Evolutionary conservation across 2,797 vertebrate genomes (phyloP), one percentile per base, ranked within the genome.

Genomic region (Diglossa cyanea): DNA sequence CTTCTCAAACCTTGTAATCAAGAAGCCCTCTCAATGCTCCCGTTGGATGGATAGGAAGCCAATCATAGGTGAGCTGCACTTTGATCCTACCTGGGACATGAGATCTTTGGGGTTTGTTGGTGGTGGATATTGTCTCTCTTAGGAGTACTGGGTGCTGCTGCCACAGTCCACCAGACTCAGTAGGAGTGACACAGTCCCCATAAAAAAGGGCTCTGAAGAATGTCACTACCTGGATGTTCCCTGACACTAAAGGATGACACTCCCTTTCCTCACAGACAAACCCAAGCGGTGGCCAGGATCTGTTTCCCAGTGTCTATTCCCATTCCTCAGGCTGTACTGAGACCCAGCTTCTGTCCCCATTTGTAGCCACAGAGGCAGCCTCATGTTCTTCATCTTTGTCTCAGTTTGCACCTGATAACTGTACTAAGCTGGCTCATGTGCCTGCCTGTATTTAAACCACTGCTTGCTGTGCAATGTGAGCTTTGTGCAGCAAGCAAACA

Each of bases 1-100:
- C 82, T 95, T 97, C 85, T 97, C 96, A 51, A 97, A 97, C 25
- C 91, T 97, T 44, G 37, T 50, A 28, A 95, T 97, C 89, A 97
- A 92, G 96, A 97, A 95, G 74, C 93, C 82, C 0, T 73, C 84
- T 33, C 90, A 94, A 3, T 97, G 96, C 73, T 77, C 75, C 42
- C 67, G 18, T 68, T 10, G 20, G 30, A 8, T 0, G 0, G 78
- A 91, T 6, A 94, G 79, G 73, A 97, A 75, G 51, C 40, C 5
- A 3, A 0, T n/a, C 4, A 6, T 17, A 14, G 95, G 96, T 96
- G 44, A 95, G 93, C 12, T 68, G 70, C 31, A 18, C 39, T 83
- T 90, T 61, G 42, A 72, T 16, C 67, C 75, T 76, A 9, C 10
- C 8, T 17, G 21, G 31, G 30, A 71, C 23, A 35, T 57, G 26